Base-by-base conservation (phyloP, 1,140 invertebrate species). In the Ganaspis sp. region DNA sequence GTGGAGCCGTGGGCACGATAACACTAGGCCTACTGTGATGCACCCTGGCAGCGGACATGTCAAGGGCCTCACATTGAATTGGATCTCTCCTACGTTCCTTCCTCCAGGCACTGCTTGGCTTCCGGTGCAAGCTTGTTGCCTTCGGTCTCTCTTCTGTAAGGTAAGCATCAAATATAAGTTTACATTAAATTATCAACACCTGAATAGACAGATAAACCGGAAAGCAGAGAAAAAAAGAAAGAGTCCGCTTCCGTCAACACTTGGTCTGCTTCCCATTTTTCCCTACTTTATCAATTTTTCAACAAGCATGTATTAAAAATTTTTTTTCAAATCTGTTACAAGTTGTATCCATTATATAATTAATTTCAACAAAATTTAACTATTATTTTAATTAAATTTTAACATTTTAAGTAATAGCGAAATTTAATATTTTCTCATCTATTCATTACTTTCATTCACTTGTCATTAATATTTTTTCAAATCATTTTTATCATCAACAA, bases 31-130 rank as follows among this genome's bases (percentile, higher is more conserved):
- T 84, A 58, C 74, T 89, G 79, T 90, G 87, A 77, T 88, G 85
- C 21, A 86, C 81, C 80, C 87, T 86, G 26, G 88, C 84, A 21
- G 89, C 87, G 2, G 90, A 89, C 90, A 91, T 91, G 73, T 91
- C 90, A 49, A 91, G 81, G 5, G 90, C 90, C 74, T 91, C 90
- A 73, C 87, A 89, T 58, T 91, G 90, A 72, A 91, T 91, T 9
- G 90, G 90, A 74, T 91, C 90, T 73, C 87, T 88, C 84, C 90
- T 90, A 70, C 90, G 90, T 26, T 91, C 90, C 29, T 88, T 90
- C 53, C 90, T 89, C 90, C 90, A 90, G 26, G 89, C 87, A 40
- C 89, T 91, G 74, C 90, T 91, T 45, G 90, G 90, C 69, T 90
- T 91, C 80, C 89, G 86, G 80, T 90, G 88, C 26, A 91, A 74